Base-by-base conservation (phyloP, 1,140 invertebrate species). In the Nasonia vitripennis region DNA sequence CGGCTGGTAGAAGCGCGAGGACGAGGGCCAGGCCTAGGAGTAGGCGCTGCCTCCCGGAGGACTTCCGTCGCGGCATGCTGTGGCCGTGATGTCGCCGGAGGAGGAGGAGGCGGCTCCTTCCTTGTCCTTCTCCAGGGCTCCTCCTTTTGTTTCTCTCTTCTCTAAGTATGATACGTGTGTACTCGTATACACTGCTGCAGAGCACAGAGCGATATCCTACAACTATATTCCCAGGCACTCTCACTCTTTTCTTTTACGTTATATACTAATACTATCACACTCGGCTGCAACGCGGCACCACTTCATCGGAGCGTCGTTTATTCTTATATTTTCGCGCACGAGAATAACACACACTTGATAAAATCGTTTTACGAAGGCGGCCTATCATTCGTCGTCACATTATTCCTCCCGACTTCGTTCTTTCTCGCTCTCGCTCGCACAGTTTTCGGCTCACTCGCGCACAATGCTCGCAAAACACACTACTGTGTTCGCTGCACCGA, bases 11-110 rank as follows among this genome's bases (percentile, higher is more conserved):
- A 45, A 86, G 82, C 81, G 86, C 82, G 37, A 89, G 7, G 62
- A 90, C 31, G 78, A 88, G 0, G 62, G 87, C 37, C 84, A 89
- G 78, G 81, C 87, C 87, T 77, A 92, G 81, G 48, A 88, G 68
- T 84, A 88, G 78, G 51, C 27, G 81, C 20, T 67, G 55, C 73
- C 31, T 75, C 48, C 81, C 31, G 73, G 48, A 31, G 31, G 17
- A 41, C 62, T 45, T 78, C 37, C 51, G 55, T 31, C 81, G 31
- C 81, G 73, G 81, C 73, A 55, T 23, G 11, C 5, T 62, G 81
- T 14, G 14, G 55, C 74, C n/a, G 73, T 37, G 45, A 14, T 62
- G 55, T 62, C 55, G 55, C 55, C 55, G 55, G 55, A 62, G 55
- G 55, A 62, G 55, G 17, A 62, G 55, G 55, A 62, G 55, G 20